These are phyloP conservation scores for Papilio helenus DNA, from an alignment of 1,140 invertebrate genomes.

Conservation along the genomic window DNA sequence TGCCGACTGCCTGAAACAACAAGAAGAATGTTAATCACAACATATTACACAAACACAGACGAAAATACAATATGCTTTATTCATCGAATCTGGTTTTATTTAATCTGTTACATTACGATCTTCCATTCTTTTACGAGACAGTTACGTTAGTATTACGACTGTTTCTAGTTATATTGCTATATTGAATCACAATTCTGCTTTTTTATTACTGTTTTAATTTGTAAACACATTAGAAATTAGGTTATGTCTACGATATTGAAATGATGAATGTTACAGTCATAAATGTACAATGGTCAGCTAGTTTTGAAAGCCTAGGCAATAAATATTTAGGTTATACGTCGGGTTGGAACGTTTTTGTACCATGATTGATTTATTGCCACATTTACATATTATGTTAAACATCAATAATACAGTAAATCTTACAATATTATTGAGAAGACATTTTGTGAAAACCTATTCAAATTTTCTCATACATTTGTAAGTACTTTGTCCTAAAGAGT, in stretches of 20 bases:
- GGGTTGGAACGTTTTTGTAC: background rate
- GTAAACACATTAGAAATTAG: background rate
- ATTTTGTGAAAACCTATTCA: background rate
- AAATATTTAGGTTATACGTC: background rate
- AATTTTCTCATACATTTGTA: background rate
- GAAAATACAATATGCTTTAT: constrained; percentile 31
- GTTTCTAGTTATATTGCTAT: constrained; percentile 7
- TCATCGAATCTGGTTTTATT: constrained; percentile 32
- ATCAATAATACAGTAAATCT: constrained; percentile 2
- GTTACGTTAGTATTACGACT: constrained; percentile 12
- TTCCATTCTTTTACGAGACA: constrained; percentile 20
- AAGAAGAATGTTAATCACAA: constrained; percentile 42
- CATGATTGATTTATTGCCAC: background rate
- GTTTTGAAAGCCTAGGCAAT: background rate
- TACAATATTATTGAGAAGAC: background rate
- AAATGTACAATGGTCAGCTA: background rate
- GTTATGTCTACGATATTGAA: background rate
- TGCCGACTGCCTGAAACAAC: constrained; percentile 78
- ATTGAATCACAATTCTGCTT: constrained; percentile 1
- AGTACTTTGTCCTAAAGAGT: background rate
- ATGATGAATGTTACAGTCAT: background rate
- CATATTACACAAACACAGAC: constrained; percentile 34
- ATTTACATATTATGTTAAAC: background rate
- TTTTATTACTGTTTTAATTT: background rate
- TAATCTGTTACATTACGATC: constrained; percentile 37